Evolutionary conservation across 2,113 vertebrate genomes (phyloP).

Genomic region (Elephantulus edwardii): DNA sequence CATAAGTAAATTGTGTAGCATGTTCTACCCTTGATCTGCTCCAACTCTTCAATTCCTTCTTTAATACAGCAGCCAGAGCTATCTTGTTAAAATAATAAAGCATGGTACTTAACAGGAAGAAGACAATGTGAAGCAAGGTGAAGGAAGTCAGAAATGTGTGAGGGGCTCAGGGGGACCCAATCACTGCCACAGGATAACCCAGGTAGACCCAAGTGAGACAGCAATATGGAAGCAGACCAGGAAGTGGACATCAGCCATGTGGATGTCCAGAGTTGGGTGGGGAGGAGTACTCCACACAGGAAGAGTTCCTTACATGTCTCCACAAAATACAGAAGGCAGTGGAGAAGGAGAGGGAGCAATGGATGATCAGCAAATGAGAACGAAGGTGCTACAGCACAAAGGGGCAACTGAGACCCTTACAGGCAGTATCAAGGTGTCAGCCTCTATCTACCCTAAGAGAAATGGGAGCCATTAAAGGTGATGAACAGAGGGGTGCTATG

Average conservation of each 20-base stretch:
- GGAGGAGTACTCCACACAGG: background rate
- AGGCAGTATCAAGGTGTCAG: rapidly evolving
- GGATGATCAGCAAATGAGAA: background rate
- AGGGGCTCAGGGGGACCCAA: background rate
- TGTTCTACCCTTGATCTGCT: conserved; percentile 2
- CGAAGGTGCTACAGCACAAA: rapidly evolving
- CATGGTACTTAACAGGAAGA: background rate
- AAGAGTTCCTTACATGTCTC: no score
- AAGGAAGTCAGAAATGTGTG: background rate
- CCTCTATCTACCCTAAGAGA: background rate
- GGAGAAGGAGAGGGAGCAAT: no score
- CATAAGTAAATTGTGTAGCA: conserved; percentile 22
- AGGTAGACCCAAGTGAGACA: background rate
- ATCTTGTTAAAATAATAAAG: conserved; percentile 37
- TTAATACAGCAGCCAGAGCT: conserved; percentile 12
- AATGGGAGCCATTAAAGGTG: background rate
- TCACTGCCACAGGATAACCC: background rate
- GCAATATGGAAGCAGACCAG: background rate
- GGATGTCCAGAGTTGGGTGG: no score
- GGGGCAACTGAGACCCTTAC: rapidly evolving
- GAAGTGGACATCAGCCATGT: background rate
- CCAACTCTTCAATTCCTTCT: background rate
- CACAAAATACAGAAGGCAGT: background rate
- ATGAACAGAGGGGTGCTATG: background rate
- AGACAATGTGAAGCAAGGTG: background rate